These are phyloP conservation scores for Drosophila sturtevanti DNA, from an alignment of 1,140 invertebrate species.

Conservation along the genomic window DNA sequence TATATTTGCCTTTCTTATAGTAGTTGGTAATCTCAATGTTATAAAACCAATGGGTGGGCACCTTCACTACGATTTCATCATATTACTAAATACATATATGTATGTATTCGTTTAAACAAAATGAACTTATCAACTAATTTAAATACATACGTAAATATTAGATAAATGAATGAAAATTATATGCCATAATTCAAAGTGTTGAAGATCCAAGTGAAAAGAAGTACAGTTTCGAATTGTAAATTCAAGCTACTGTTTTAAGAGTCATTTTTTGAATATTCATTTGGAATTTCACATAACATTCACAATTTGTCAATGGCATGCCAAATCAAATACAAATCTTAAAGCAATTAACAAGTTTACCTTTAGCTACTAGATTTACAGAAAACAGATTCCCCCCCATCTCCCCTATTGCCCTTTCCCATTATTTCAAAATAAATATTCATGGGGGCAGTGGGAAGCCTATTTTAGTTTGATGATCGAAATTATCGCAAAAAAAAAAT, in stretches of 20 bases:
- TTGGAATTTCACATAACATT: slow-evolving; percentile 37
- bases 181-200: too few species aligned
- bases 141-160: background rate
- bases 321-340: slow-evolving; percentile 50
- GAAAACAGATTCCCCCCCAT: background rate
- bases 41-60: background rate
- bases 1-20: background rate
- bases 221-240: slow-evolving; percentile 25
- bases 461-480: slow-evolving; percentile 22
- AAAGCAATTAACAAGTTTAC: slow-evolving; percentile 48
- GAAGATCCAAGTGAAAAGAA: background rate
- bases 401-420: background rate
- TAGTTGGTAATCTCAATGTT: background rate
- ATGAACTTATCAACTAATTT: background rate
- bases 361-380: background rate
- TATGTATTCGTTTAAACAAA: background rate
- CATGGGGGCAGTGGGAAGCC: background rate
- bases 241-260: slow-evolving; percentile 12
- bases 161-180: background rate
- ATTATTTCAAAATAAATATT: background rate
- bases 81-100: background rate
- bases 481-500: background rate
- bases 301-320: slow-evolving; percentile 50
- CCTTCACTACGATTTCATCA: slow-evolving; percentile 1
- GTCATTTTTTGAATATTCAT: slow-evolving; percentile 29